These are phyloP conservation scores for Sardinella longiceps DNA, from an alignment of 2,797 vertebrate genomes.

Conservation along the genomic window DNA sequence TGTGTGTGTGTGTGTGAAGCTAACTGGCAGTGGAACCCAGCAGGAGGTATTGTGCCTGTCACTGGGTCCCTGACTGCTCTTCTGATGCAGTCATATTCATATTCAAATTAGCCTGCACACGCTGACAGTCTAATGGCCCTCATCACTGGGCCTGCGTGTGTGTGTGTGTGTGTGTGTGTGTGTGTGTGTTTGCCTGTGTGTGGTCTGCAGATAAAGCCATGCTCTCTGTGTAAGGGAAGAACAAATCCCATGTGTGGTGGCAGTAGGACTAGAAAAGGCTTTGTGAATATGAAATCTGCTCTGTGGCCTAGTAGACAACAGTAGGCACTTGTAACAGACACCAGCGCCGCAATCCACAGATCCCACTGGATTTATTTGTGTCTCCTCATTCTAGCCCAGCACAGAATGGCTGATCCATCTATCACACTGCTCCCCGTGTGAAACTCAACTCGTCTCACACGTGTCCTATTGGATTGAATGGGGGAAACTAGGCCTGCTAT, in stretches of 20 bases:
- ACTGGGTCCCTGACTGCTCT: not conserved
- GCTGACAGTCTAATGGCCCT: not conserved
- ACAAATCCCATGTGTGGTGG: not conserved
- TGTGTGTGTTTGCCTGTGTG: not conserved
- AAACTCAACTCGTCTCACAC: not conserved
- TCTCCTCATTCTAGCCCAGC: not conserved
- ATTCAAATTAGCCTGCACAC: slow-evolving; percentile 14
- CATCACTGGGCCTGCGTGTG: not conserved
- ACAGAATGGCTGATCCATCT: not conserved
- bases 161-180: not conserved
- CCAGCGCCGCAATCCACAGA: not conserved
- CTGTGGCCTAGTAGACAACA: not conserved
- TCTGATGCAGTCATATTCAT: slow-evolving; percentile 15
- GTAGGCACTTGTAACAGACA: not conserved
- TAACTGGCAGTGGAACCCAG: not conserved
- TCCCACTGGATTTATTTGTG: not conserved
- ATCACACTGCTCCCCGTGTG: not conserved
- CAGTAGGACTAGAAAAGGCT: not conserved
- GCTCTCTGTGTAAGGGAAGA: not conserved
- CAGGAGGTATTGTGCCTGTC: slow-evolving; percentile 18
- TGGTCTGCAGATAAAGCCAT: slow-evolving; percentile 10
- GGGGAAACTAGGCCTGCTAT: no score
- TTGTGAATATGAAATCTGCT: not conserved
- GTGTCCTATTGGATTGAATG: not conserved
- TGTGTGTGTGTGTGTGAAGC: not conserved